Base-by-base conservation (phyloP, 1,140 invertebrate genomes). In the Eubasilissa regina region DNA sequence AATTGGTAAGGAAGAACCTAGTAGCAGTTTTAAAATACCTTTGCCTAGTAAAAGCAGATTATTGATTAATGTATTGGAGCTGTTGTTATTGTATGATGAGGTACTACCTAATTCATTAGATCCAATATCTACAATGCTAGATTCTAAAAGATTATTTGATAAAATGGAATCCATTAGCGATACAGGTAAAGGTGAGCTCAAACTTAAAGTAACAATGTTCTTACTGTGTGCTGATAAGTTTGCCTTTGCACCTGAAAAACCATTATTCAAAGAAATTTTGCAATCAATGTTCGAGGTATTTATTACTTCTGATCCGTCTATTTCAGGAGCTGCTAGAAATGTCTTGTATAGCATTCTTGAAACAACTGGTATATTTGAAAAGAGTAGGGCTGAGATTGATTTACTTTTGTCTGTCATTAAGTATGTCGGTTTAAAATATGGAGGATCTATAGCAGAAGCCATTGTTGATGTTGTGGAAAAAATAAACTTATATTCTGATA, bases 201-300 rank as follows among this genome's bases (percentile, higher is more conserved):
- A 93, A 86, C 87, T 94, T 0, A 94, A 94, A 86, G 88, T 91
- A 1, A 90, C 94, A 12, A 91, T 91, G 60, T 90, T 94, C 45
- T 91, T 94, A 83, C 81, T 94, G 4, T 85, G 86, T 56, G 81
- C 92, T 9, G 90, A 93, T 82, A 87, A 88, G n/a, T 87, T 88
- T 9, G 86, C 89, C 7, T 90, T 93, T 81, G 87, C 89, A 15
- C 87, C 91, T 3, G 86, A 90, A 35, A 90, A 91, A 80, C 81
- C 89, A 55, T 88, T 92, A 75, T 94, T 94, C 77, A 90, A 85
- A 51, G 85, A 90, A 55, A 86, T 91, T 15, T 86, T 93, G 74
- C 84, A 86, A n/a, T 90, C 92, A 75, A 87, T 93, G 83, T 83
- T 92, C 11, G 87, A 90, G 79, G 90, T 90, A 4, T 92, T 91